phyloP scores from a whole-genome alignment of 2,113 vertebrate species.

The Corvus moneduloides region DNA sequence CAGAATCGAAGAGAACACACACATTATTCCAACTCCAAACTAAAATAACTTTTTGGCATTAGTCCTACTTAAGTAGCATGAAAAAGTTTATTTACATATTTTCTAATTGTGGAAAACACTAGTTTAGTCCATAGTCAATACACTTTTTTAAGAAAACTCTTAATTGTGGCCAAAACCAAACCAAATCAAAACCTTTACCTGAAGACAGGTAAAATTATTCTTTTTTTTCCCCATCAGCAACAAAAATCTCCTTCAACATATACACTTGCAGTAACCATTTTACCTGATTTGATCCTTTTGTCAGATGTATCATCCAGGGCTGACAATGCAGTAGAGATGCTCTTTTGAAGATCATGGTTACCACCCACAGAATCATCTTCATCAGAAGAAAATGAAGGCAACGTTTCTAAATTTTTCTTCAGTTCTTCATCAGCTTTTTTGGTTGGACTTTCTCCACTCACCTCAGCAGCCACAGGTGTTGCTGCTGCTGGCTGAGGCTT shows the following conservation, averaged over 20 bases:
- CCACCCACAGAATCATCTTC: conserved; percentile 91
- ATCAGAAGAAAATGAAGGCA: conserved; percentile 94
- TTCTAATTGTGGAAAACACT: not conserved
- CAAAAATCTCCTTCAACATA: not conserved
- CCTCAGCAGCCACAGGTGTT: conserved; percentile 69
- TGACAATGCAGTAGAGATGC: conserved; percentile 84
- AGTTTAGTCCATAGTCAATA: not conserved
- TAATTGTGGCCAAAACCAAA: not conserved
- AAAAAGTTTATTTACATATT: not conserved
- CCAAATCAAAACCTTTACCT: not conserved
- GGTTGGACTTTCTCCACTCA: conserved; percentile 68
- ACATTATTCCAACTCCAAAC: not conserved
- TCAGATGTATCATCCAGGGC: conserved; percentile 86
- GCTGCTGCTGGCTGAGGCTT: conserved; percentile 71
- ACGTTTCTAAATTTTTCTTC: conserved; percentile 88
- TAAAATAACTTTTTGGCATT: not conserved
- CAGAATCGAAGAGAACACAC: not conserved
- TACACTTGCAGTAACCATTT: not conserved
- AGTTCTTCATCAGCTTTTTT: conserved; percentile 87
- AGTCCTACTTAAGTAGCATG: not conserved
- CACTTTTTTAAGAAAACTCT: not conserved
- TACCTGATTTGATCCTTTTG: conserved; percentile 86
- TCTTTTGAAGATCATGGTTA: conserved; percentile 91
- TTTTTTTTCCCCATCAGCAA: not conserved
- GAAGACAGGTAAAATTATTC: not conserved